phyloP scores from a whole-genome alignment of 1,140 invertebrate genomes.

The Ips typographus region DNA sequence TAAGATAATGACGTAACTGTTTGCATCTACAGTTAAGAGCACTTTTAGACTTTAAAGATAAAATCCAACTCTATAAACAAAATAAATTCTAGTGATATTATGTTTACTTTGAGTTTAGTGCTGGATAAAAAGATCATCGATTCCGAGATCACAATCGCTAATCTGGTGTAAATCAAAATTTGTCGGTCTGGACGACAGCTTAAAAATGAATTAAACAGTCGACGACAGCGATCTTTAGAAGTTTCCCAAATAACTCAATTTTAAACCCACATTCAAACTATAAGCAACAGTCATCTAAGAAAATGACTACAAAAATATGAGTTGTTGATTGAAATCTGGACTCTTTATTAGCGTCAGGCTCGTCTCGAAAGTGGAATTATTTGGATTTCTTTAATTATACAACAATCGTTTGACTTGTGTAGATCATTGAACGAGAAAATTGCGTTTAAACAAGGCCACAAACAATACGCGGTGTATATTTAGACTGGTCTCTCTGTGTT shows the following conservation, averaged over 20 bases:
- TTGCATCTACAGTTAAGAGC: no score
- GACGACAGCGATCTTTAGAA: conserved; percentile 19
- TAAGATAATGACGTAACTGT: no score
- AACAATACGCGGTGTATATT: conserved; percentile 3
- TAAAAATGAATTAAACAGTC: conserved; percentile 12
- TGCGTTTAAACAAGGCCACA: neutral
- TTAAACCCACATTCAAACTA: neutral
- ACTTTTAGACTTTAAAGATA: no score
- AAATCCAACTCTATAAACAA: no score
- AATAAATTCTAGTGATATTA: no score
- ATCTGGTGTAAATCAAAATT: no score
- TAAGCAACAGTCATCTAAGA: neutral
- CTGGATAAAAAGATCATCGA: no score
- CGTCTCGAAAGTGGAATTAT: conserved; percentile 2
- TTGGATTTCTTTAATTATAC: conserved; percentile 1
- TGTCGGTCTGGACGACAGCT: conserved; percentile 8
- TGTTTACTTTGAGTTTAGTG: no score
- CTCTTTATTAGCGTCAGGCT: neutral
- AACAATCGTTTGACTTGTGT: neutral
- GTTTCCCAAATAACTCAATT: conserved; percentile 1
- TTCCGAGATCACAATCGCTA: no score
- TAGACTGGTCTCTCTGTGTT: neutral
- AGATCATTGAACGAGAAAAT: neutral
- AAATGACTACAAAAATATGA: neutral
- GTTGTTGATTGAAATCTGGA: neutral